phyloP scores from a whole-genome alignment of 1,140 invertebrate species.

The Adelges cooleyi region DNA sequence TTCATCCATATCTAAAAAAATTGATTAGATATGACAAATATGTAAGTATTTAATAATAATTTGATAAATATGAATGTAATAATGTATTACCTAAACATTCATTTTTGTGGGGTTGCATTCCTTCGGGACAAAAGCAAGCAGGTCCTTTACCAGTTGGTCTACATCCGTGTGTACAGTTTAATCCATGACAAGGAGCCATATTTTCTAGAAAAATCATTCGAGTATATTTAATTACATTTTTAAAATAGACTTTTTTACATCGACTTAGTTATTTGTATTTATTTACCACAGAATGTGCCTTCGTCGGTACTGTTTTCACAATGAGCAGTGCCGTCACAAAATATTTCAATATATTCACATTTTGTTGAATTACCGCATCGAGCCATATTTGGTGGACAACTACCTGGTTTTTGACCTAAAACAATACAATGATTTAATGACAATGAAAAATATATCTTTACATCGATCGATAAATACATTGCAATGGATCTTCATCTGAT shows the following conservation, averaged over 20 bases:
- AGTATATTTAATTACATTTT: background rate
- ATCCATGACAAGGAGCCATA: slow-evolving; percentile 43
- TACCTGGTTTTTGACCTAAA: slow-evolving; percentile 41
- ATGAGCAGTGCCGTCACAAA: slow-evolving; percentile 52
- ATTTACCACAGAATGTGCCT: slow-evolving; percentile 42
- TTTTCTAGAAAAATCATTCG: slow-evolving; percentile 43
- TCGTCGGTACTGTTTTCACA: slow-evolving; percentile 59
- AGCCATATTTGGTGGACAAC: slow-evolving; percentile 48
- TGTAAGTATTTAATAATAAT: background rate
- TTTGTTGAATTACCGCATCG: slow-evolving; percentile 45
- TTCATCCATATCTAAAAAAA: slow-evolving; percentile 55
- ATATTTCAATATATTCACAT: slow-evolving; percentile 43
- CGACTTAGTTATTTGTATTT: no score
- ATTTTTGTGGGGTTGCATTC: slow-evolving; percentile 53
- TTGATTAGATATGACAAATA: background rate
- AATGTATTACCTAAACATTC: slow-evolving; percentile 48
- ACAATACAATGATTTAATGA: no score
- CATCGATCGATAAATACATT: slow-evolving; percentile 37
- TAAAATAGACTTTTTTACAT: background rate
- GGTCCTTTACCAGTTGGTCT: slow-evolving; percentile 51
- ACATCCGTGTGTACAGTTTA: slow-evolving; percentile 54
- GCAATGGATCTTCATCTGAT: slow-evolving; percentile 46
- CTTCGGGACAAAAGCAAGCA: slow-evolving; percentile 60
- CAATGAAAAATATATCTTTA: no score
- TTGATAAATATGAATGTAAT: background rate